Evolutionary conservation across 2,888 invertebrate genomes (phyloP), one percentile per base, ranked within the genome.

Genomic region (Eumerus sabulonum): DNA sequence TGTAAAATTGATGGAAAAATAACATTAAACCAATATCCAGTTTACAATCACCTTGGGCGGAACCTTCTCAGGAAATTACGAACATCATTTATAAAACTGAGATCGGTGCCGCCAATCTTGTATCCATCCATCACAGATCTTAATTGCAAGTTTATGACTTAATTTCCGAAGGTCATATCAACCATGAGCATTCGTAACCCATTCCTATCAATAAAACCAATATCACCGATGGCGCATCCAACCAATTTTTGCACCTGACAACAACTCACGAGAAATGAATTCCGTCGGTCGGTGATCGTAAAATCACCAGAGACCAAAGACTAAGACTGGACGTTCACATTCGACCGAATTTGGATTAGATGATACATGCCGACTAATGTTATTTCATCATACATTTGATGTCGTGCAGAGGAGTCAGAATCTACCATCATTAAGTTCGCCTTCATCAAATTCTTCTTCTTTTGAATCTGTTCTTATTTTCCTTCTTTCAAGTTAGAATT

Each of bases 151-250:
- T 84, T 84, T 85, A 84, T 84, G 70, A 66, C 83, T 84, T 84
- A 84, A 84, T 84, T 83, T 82, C 68, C 56, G 81, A 81, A 81
- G 81, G 76, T 82, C 82, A 64, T 76, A 71, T 63, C 60, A 66
- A 47, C 51, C 57, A 19, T 50, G 57, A 67, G 71, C 73, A 71
- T 81, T 77, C 74, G 82, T 82, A 77, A 71, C 67, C 57, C 76
- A 54, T 67, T 70, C 44, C 79, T 82, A 83, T 83, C 83, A 83
- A 84, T 84, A 84, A 83, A 82, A 71, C 77, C 83, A 83, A 84
- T 83, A 82, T 82, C 27, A 27, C 67, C 72, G 64, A 66, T 54
- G 51, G 19, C 19, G 47, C 35, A 14, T 36, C 38, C 44, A 57
- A 40, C 59, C 42, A 56, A 63, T 66, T 56, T 57, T 67, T 71